Percentiles rank a stretch among this genome's conserved stretches.
These are phyloP conservation scores for Formicarius rufipectus DNA, from an alignment of 2,113 vertebrate genomes.

Conservation along the genomic window DNA sequence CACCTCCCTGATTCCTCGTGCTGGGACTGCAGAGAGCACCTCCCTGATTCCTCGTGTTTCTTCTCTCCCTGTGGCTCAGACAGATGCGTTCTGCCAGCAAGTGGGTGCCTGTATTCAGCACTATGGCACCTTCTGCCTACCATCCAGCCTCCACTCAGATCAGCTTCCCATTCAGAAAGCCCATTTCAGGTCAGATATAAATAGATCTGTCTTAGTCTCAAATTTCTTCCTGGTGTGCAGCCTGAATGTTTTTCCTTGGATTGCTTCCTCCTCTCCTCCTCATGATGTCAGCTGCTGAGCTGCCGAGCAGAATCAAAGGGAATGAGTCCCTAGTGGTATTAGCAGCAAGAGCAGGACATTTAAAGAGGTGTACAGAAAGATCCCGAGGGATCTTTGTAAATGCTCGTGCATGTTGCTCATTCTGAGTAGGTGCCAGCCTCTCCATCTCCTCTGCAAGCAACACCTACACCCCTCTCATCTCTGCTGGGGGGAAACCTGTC, in stretches of 20 bases:
- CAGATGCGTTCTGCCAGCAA: neutral
- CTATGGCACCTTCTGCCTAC: slow-evolving; percentile 40
- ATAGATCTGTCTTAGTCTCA: slow-evolving; percentile 65
- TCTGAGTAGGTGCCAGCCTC: neutral
- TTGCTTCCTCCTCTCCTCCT: slow-evolving; percentile 51
- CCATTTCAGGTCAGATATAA: slow-evolving; percentile 71
- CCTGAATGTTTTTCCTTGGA: slow-evolving; percentile 56
- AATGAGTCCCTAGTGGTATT: slow-evolving; percentile 45
- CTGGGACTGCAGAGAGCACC: neutral
- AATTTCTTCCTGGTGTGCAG: slow-evolving; percentile 62
- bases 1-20: neutral
- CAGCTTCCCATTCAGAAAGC: slow-evolving; percentile 64
- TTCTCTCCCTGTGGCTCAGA: slow-evolving; percentile 11
- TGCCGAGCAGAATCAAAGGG: slow-evolving; percentile 22
- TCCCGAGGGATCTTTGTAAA: neutral
- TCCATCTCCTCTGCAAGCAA: neutral
- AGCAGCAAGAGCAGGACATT: slow-evolving; percentile 36
- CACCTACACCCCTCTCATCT: neutral
- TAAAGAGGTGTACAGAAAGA: neutral
- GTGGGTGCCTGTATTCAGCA: slow-evolving; percentile 19
- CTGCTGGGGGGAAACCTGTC: neutral
- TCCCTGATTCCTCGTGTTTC: neutral
- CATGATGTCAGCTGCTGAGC: slow-evolving; percentile 48
- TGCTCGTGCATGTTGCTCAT: neutral
- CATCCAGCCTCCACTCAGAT: slow-evolving; percentile 50